Percentiles rank a stretch among this genome's conserved stretches.
Evolutionary conservation across 2,888 invertebrate species (phyloP).

Genomic region (Arctia plantaginis): DNA sequence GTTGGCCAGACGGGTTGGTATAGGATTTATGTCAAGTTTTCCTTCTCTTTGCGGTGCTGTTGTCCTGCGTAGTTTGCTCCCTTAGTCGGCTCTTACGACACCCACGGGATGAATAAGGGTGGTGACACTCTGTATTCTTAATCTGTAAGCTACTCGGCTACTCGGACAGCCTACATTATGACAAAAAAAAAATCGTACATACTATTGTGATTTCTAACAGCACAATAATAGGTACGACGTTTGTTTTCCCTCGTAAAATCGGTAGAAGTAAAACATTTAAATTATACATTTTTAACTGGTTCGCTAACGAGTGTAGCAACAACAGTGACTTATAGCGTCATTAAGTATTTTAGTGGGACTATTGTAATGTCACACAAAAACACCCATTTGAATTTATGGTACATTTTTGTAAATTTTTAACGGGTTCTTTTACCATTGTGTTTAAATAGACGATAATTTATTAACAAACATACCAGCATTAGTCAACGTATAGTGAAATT

Average conservation of each 20-base stretch:
- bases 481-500: background rate
- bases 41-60: no score
- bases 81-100: no score
- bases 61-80: no score
- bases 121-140: no score
- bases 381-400: constrained; percentile 37
- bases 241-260: background rate
- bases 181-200: no score
- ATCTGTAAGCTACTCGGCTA: no score
- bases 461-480: background rate
- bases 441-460: background rate
- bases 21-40: no score
- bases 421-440: background rate
- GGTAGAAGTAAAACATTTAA: background rate
- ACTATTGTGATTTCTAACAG: background rate
- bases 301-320: constrained; percentile 27
- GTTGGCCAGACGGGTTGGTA: no score
- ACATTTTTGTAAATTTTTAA: constrained; percentile 12
- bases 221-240: background rate
- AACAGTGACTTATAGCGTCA: constrained; percentile 39
- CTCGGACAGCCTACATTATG: no score
- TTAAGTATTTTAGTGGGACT: constrained; percentile 45
- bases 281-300: constrained; percentile 23
- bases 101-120: no score
- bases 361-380: constrained; percentile 46